phyloP scores from a whole-genome alignment of 2,797 vertebrate species.

The Chromis chromis region DNA sequence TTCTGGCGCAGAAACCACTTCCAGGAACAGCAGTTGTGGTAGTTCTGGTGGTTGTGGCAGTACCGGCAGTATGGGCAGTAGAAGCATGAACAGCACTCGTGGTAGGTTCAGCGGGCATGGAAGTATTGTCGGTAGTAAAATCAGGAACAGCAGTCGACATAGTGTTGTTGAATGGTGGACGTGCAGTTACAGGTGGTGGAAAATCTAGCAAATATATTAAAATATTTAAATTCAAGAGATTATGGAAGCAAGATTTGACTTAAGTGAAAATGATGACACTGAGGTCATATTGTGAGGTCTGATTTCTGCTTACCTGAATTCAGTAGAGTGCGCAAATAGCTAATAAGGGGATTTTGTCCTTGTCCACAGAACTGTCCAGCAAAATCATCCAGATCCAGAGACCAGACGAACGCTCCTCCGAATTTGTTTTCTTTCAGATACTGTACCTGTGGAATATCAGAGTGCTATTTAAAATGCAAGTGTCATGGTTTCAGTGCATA shows the following conservation, averaged over 20 bases:
- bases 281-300: not conserved
- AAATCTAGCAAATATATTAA: conserved; percentile 34
- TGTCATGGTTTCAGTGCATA: too few relatives aligned
- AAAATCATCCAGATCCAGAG: conserved; percentile 82
- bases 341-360: conserved; percentile 78
- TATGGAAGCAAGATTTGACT: not conserved
- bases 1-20: conserved; percentile 62
- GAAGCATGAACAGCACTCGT: too few relatives aligned
- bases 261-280: too few relatives aligned
- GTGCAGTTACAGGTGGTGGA: conserved; percentile 23
- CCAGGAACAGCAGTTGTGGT: conserved; percentile 30
- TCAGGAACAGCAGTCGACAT: not conserved
- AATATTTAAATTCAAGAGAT: not conserved
- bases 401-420: conserved; percentile 81
- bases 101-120: too few relatives aligned
- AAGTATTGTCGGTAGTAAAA: too few relatives aligned
- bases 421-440: conserved; percentile 75
- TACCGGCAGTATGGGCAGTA: not conserved
- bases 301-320: conserved; percentile 60
- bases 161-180: not conserved
- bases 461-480: too few relatives aligned
- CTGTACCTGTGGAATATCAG: conserved; percentile 58
- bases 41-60: conserved; percentile 1
- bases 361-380: conserved; percentile 78
- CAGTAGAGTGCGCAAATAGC: conserved; percentile 68